phyloP scores from a whole-genome alignment of 2,113 vertebrate genomes.

The Gallinago jamesoni region DNA sequence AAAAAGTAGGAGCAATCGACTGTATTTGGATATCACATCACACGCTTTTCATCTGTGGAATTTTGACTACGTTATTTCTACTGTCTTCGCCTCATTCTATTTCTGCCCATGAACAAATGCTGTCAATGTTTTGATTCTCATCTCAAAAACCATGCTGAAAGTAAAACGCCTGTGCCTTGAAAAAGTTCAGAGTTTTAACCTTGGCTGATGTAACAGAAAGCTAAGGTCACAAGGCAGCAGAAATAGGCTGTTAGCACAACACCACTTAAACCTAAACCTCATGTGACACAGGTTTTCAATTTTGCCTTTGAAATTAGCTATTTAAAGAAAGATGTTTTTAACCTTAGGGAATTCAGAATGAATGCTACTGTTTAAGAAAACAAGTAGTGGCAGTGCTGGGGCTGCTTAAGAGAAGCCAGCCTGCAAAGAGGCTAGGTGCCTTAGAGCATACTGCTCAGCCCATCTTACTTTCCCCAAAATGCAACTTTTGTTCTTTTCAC shows the following conservation, averaged over 20 bases:
- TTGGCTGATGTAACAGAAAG: background rate
- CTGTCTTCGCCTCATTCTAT: background rate
- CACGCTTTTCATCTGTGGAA: background rate
- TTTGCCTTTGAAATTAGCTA: background rate
- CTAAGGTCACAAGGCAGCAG: background rate
- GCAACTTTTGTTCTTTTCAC: background rate
- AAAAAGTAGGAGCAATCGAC: background rate
- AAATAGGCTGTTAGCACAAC: background rate
- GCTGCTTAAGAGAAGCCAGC: background rate
- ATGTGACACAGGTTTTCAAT: background rate
- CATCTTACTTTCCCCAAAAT: background rate
- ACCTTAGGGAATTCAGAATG: background rate
- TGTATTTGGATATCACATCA: background rate
- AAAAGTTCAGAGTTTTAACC: conserved; percentile 11
- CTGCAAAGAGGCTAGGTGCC: background rate
- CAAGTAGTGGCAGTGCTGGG: background rate
- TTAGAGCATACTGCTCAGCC: background rate
- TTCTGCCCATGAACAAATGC: background rate
- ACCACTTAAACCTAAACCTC: background rate
- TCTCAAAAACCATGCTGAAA: background rate
- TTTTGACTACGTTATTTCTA: background rate
- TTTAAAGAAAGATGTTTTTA: background rate
- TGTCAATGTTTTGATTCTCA: background rate
- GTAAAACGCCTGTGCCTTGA: conserved; percentile 51
- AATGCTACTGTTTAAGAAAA: background rate